Base-by-base conservation (phyloP, 2,888 invertebrate genomes). In the Diaperis boleti region DNA sequence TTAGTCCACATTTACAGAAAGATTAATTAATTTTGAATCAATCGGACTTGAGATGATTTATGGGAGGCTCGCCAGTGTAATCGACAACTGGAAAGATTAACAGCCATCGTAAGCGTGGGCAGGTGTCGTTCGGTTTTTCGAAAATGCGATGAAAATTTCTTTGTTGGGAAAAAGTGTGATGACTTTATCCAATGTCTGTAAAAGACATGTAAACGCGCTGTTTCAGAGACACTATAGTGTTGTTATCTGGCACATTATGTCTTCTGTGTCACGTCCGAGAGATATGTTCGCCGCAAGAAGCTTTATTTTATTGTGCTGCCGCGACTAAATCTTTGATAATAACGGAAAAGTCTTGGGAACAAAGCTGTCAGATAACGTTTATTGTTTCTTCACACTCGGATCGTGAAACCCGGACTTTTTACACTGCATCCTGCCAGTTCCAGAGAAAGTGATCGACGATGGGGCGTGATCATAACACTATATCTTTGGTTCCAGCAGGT, bases 161-260 rank as follows among this genome's bases (percentile, higher is more conserved):
- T 20, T 26, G 26, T 26, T 44, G 11, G 4, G 6, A 13, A 47
- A 47, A 47, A 31, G 17, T 10, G 18, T 39, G 62, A 59, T 47
- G 59, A 31, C 62, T 61, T 54, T 67, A 65, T 67, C 59, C 49
- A 33, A 57, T 45, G 66, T 59, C 59, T 49, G 37, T 61, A 37
- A 59, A 61, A 63, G 67, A 69, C 72, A 72, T 72, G 65, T 69
- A 71, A 71, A 71, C 67, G 65, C 66, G 69, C 57, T 69, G 71
- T 71, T 68, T 56, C 64, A 35, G 54, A 70, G 70, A 69, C 66
- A 70, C 68, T 66, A 66, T 59, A 69, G 70, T 69, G 73, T 71
- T 72, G 72, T 75, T 76, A 76, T 76, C 76, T 74, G 67, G 67
- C 71, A 71, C 72, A 75, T 75, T 75, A 75, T 75, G 73, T 74